Conservation (phyloP, 2,888 invertebrate genomes). For the Candidula unifasciata region DNA sequence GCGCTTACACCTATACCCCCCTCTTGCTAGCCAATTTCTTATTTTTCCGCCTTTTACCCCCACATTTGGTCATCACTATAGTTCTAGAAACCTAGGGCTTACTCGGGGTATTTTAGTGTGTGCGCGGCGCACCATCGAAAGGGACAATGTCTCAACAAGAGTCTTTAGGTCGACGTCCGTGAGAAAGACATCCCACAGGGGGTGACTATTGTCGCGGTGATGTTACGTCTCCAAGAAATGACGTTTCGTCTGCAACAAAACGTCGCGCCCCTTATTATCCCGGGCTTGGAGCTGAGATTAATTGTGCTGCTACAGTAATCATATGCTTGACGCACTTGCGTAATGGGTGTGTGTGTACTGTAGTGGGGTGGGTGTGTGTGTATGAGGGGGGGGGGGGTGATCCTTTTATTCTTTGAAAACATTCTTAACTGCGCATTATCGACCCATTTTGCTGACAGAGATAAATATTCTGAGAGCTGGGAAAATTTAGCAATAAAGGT, state of each 20-base stretch:
- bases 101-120: background rate
- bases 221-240: conserved; percentile 18
- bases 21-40: background rate
- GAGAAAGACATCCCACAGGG: conserved; percentile 11
- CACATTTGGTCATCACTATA: background rate
- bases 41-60: background rate
- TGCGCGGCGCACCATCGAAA: background rate
- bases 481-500: too few species aligned
- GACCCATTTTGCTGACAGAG: background rate
- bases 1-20: background rate
- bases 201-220: conserved; percentile 1
- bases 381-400: too few species aligned
- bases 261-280: conserved; percentile 13
- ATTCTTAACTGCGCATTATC: background rate
- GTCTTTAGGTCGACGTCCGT: background rate
- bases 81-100: background rate
- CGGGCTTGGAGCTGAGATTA: background rate
- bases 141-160: background rate
- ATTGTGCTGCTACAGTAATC: background rate
- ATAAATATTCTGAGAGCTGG: conserved; percentile 2
- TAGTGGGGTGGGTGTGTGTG: background rate
- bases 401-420: background rate
- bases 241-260: conserved; percentile 13
- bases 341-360: background rate
- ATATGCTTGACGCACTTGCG: background rate